Evolutionary conservation across 2,888 invertebrate species (phyloP).

Genomic region (Perdita meconis): DNA sequence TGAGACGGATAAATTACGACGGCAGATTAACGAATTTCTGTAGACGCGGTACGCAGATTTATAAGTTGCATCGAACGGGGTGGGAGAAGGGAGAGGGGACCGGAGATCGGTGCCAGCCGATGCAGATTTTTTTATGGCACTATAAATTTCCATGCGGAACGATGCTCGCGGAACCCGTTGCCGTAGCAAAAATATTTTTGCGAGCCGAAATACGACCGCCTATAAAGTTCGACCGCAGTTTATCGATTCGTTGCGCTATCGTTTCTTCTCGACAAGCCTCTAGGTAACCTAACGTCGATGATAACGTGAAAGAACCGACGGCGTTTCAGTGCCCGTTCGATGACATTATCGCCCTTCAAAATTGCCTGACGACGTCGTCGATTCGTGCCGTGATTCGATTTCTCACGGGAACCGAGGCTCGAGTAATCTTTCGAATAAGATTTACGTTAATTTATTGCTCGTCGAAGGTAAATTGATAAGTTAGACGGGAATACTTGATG

Average conservation of each 20-base stretch:
- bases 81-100: no score
- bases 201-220: slow-evolving; percentile 51
- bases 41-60: slow-evolving; percentile 44
- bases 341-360: slow-evolving; percentile 29
- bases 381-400: slow-evolving; percentile 5
- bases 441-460: not conserved
- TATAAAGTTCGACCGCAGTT: slow-evolving; percentile 54
- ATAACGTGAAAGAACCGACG: slow-evolving; percentile 19
- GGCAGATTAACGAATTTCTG: slow-evolving; percentile 47
- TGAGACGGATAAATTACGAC: slow-evolving; percentile 7
- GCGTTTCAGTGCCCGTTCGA: not conserved
- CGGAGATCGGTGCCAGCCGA: slow-evolving; percentile 24
- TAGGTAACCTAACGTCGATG: slow-evolving; percentile 28
- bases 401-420: not conserved
- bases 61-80: slow-evolving; percentile 50
- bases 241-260: slow-evolving; percentile 51
- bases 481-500: not conserved
- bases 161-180: slow-evolving; percentile 30
- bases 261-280: not conserved
- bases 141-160: slow-evolving; percentile 50
- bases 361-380: slow-evolving; percentile 32
- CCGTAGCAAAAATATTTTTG: slow-evolving; percentile 58
- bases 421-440: not conserved
- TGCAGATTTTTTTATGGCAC: slow-evolving; percentile 51
- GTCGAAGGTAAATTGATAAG: not conserved